Evolutionary conservation across 2,888 invertebrate species (phyloP).

Genomic region (Chloromyia formosa): DNA sequence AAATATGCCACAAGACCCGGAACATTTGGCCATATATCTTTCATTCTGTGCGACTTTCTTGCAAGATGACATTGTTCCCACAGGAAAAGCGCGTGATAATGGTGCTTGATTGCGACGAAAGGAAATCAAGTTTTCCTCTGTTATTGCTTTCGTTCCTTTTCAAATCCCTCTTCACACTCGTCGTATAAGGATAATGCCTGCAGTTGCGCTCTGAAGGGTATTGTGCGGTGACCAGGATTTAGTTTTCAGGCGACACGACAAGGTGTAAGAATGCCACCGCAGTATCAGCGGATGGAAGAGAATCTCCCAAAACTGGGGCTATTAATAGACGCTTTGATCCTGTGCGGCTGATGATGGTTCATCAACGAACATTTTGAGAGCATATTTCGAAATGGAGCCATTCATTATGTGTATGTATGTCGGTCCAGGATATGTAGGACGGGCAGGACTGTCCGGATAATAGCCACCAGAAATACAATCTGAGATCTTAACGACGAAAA

Average conservation of each 20-base stretch:
- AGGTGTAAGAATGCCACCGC: not conserved
- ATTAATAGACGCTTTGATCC: not conserved
- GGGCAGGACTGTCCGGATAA: too few relatives aligned
- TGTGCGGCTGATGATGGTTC: constrained; percentile 2
- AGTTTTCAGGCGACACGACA: not conserved
- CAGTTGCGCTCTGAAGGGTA: too few relatives aligned
- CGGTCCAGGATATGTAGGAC: too few relatives aligned
- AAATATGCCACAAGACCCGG: too few relatives aligned
- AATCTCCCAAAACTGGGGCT: not conserved
- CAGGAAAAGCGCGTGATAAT: constrained; percentile 6
- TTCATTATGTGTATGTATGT: not conserved
- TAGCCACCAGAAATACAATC: too few relatives aligned
- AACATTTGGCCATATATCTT: too few relatives aligned
- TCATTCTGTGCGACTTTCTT: too few relatives aligned
- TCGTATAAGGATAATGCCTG: too few relatives aligned
- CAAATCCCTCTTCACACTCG: too few relatives aligned
- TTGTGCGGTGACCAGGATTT: not conserved
- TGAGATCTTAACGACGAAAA: too few relatives aligned
- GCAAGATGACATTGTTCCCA: not conserved
- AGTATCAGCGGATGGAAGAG: not conserved
- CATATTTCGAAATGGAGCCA: not conserved
- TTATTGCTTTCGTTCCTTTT: not conserved
- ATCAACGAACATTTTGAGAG: not conserved
- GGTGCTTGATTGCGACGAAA: constrained; percentile 5
- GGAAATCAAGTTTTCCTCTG: constrained; percentile 13